Evolutionary conservation across 2,113 vertebrate species (phyloP).

Genomic region (Rhineura floridana): DNA sequence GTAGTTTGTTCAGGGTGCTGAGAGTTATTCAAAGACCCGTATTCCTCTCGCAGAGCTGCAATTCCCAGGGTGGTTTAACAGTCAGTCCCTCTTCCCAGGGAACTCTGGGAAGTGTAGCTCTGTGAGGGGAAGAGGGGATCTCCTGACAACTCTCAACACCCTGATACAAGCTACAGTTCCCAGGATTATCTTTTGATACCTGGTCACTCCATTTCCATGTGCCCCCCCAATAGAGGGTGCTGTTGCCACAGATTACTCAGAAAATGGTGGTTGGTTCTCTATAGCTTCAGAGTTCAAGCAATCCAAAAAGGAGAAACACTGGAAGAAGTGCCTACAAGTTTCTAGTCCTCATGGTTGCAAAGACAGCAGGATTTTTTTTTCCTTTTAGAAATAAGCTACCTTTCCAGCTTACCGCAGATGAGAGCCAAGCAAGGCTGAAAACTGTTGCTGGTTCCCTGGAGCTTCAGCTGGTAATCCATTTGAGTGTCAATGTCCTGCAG

Average conservation of each 20-base stretch:
- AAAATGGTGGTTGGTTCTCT: neutral
- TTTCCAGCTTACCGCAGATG: slow-evolving; percentile 85
- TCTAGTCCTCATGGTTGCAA: neutral
- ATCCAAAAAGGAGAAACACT: neutral
- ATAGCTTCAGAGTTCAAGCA: neutral
- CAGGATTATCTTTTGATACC: too few species aligned
- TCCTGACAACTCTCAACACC: too few species aligned
- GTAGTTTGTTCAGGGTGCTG: too few species aligned
- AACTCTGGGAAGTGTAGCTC: too few species aligned
- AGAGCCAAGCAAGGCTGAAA: slow-evolving; percentile 96
- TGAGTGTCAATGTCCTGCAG: slow-evolving; percentile 94
- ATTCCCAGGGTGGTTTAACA: too few species aligned
- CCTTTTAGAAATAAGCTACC: accelerated
- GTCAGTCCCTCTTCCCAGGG: too few species aligned
- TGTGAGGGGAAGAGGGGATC: too few species aligned
- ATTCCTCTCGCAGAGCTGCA: too few species aligned
- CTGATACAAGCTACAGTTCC: too few species aligned
- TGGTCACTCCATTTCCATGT: too few species aligned
- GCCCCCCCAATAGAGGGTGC: neutral
- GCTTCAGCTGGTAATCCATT: slow-evolving; percentile 95
- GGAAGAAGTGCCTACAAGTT: neutral
- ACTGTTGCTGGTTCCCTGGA: slow-evolving; percentile 92
- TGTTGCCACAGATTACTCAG: neutral
- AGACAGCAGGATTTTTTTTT: too few species aligned
- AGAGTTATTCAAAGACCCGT: too few species aligned